phyloP scores from a whole-genome alignment of 2,113 vertebrate species.

The Equus quagga region DNA sequence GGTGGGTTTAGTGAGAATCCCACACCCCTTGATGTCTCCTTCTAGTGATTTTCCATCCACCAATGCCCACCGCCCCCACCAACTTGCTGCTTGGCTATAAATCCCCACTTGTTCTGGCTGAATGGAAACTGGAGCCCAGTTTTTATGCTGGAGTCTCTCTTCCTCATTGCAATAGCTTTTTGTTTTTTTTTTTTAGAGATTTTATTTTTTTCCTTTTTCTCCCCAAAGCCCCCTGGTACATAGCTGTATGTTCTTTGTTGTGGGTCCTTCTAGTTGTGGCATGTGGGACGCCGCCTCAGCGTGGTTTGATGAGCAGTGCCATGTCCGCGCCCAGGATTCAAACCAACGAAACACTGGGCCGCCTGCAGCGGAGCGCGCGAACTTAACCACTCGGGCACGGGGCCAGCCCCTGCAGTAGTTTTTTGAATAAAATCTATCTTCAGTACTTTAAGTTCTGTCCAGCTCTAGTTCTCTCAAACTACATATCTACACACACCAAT shows the following conservation, averaged over 20 bases:
- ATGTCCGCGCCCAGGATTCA: no score
- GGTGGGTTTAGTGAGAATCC: neutral
- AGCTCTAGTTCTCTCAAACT: neutral
- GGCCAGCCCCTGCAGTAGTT: neutral
- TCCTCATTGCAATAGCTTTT: neutral
- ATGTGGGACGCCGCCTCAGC: no score
- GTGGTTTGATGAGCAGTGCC: no score
- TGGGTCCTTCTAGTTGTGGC: no score
- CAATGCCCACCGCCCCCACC: rapidly evolving
- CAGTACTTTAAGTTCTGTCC: neutral
- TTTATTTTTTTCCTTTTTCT: no score
- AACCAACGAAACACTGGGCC: no score
- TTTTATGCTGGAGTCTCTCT: neutral
- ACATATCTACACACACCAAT: no score
- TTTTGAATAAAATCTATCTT: neutral
- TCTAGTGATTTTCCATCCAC: neutral
- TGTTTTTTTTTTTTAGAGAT: no score
- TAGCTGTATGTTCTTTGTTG: no score
- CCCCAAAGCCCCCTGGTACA: no score
- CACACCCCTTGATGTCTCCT: neutral
- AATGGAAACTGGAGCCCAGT: neutral
- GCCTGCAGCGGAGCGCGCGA: no score
- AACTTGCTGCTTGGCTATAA: neutral
- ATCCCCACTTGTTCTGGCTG: neutral
- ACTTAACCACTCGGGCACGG: no score